These are phyloP conservation scores for Geococcyx californianus DNA, from an alignment of 2,113 vertebrate species.

Conservation along the genomic window DNA sequence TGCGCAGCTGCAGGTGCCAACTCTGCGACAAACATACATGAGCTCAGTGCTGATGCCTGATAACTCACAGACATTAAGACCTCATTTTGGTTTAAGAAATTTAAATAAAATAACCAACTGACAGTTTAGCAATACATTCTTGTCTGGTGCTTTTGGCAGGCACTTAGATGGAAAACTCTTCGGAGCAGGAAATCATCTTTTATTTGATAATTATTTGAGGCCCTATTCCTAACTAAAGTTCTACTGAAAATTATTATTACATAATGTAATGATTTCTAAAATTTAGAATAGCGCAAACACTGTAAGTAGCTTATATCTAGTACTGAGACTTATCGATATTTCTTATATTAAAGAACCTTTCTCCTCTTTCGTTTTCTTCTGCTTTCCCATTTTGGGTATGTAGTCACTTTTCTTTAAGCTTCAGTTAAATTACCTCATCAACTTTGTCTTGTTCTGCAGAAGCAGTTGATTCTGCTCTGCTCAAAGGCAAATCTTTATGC, in stretches of 20 bases:
- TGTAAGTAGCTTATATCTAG: not conserved
- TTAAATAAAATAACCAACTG: not conserved
- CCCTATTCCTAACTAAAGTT: not conserved
- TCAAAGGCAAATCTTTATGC: slow-evolving; percentile 6
- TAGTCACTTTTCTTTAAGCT: not conserved
- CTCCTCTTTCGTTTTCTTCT: not conserved
- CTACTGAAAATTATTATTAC: not conserved
- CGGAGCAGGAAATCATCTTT: not conserved
- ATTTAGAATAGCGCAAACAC: not conserved
- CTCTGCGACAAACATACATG: not conserved
- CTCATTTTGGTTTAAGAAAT: not conserved
- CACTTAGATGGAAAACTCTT: not conserved
- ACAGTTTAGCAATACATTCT: not conserved
- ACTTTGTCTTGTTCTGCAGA: not conserved
- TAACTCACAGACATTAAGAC: not conserved
- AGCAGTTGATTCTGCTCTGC: not conserved
- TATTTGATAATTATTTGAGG: not conserved
- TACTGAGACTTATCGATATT: not conserved
- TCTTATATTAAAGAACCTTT: not conserved
- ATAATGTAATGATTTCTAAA: not conserved
- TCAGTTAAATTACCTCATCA: not conserved
- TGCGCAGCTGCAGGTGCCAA: not conserved
- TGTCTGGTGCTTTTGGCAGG: not conserved
- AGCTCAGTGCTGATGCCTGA: not conserved
- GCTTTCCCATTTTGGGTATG: not conserved